Percentiles rank a stretch among this genome's conserved stretches.
Conservation (phyloP, 2,888 invertebrate genomes). For the Phanerotoma sp. region DNA sequence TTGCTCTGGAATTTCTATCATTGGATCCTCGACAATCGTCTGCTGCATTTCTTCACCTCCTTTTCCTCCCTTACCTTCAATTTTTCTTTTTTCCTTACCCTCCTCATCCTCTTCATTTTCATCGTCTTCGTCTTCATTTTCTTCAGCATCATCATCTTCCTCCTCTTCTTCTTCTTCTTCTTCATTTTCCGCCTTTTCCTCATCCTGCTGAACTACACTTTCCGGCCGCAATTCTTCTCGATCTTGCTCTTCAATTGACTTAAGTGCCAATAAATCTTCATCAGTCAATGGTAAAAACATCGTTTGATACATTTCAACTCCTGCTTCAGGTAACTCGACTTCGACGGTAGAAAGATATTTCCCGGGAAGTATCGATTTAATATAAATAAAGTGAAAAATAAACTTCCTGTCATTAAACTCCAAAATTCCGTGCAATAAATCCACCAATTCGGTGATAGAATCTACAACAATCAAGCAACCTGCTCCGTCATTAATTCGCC, state of each 20-base stretch:
- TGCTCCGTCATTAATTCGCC: conserved; percentile 40
- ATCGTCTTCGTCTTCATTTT: conserved; percentile 19
- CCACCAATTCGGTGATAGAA: conserved; percentile 42
- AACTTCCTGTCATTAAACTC: conserved; percentile 47
- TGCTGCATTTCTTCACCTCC: conserved; percentile 15
- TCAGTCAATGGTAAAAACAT: conserved; percentile 49
- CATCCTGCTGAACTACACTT: not conserved
- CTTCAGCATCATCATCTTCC: conserved; percentile 20
- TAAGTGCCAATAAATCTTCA: conserved; percentile 38
- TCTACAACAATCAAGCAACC: conserved; percentile 43
- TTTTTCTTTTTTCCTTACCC: not conserved
- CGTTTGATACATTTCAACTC: conserved; percentile 38
- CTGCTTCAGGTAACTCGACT: conserved; percentile 31
- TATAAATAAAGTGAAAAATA: conserved; percentile 40
- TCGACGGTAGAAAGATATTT: conserved; percentile 31
- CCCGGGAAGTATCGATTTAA: conserved; percentile 41
- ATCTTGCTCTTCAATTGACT: conserved; percentile 6
- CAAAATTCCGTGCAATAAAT: conserved; percentile 43
- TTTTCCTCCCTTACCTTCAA: conserved; percentile 11
- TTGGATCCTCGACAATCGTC: conserved; percentile 37
- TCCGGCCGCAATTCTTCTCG: not conserved
- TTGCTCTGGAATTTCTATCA: conserved; percentile 36
- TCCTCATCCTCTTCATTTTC: conserved; percentile 14
- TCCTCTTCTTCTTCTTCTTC: conserved; percentile 29
- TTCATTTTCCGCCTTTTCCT: conserved; percentile 17